phyloP scores from a whole-genome alignment of 2,113 vertebrate species.

The Sylvietta virens region DNA sequence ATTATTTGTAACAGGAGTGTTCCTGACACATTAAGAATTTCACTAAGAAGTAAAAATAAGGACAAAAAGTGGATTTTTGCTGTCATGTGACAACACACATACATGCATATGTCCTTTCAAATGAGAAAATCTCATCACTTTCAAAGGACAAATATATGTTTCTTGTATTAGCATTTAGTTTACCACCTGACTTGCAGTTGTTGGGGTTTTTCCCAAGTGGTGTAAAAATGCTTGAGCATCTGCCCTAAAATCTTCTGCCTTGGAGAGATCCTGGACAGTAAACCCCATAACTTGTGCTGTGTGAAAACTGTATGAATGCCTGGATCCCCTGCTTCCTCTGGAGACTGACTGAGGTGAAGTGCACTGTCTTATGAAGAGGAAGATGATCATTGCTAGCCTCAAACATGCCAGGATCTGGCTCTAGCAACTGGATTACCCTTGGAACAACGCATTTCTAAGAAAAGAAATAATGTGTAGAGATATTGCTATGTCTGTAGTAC shows the following conservation, averaged over 20 bases:
- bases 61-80: background rate
- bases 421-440: background rate
- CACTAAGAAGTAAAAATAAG: background rate
- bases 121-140: background rate
- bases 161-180: background rate
- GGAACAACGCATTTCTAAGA: background rate
- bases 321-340: background rate
- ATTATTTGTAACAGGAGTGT: background rate
- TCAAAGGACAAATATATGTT: fast-evolving
- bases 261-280: background rate
- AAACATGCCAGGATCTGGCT: background rate
- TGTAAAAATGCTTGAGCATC: background rate
- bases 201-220: background rate
- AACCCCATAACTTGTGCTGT: background rate
- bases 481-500: background rate
- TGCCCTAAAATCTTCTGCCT: background rate
- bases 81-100: background rate
- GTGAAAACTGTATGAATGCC: background rate
- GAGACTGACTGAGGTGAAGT: background rate
- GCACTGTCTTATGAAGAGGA: background rate
- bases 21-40: background rate
- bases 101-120: background rate
- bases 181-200: background rate
- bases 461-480: background rate
- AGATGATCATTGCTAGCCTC: background rate